Evolutionary conservation across 2,113 vertebrate species (phyloP).

Genomic region (Otolemur garnettii): DNA sequence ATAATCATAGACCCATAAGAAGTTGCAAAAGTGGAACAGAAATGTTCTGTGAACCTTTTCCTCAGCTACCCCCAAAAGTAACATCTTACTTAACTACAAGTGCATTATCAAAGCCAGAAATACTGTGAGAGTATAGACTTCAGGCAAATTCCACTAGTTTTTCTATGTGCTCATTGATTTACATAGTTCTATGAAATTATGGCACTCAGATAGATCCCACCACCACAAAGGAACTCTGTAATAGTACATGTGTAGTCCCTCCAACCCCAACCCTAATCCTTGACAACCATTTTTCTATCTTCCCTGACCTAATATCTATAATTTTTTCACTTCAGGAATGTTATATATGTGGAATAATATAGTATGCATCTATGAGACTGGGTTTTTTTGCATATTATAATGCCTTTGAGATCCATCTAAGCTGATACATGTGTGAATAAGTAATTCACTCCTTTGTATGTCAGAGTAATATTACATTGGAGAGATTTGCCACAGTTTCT

Average conservation of each 20-base stretch:
- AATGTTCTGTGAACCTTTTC: not conserved
- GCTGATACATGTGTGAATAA: not conserved
- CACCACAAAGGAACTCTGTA: not conserved
- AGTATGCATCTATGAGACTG: not conserved
- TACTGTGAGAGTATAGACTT: not conserved
- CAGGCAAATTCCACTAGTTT: not conserved
- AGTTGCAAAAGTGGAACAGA: conserved; percentile 25
- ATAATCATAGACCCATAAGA: not conserved
- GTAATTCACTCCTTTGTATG: not conserved
- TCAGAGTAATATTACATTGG: not conserved
- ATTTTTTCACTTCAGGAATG: not conserved
- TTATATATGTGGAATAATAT: not conserved
- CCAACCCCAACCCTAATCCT: not conserved
- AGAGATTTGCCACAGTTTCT: conserved; percentile 1
- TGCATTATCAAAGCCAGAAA: not conserved
- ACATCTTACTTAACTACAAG: not conserved
- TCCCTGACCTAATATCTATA: not conserved
- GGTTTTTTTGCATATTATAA: not conserved
- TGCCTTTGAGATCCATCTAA: not conserved
- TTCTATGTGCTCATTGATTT: not conserved
- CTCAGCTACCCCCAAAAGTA: not conserved
- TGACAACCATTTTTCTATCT: not conserved
- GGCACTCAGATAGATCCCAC: not conserved
- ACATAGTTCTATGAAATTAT: not conserved
- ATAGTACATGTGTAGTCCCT: not conserved